A percentile compares a stretch with the other conserved stretches of the same genome.
phyloP scores from a whole-genome alignment of 2,888 invertebrate species.

The Xylophagus ater region DNA sequence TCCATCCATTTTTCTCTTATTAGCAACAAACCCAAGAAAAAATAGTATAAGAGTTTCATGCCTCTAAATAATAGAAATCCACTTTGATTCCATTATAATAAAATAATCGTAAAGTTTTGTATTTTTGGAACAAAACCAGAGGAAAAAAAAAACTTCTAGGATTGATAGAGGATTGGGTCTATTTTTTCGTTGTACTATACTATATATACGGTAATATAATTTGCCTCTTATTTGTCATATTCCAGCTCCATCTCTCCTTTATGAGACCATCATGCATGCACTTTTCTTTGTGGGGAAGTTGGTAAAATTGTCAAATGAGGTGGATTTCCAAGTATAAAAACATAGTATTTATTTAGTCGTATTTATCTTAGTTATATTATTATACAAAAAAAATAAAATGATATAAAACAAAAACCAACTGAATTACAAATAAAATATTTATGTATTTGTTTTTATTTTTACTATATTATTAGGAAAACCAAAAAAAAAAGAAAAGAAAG shows the following conservation, averaged over 20 bases:
- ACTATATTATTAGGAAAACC: slow-evolving; percentile 16
- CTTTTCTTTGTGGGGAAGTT: slow-evolving; percentile 5
- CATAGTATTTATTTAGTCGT: not conserved
- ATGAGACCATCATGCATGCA: slow-evolving; percentile 14
- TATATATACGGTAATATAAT: no score
- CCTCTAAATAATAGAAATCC: slow-evolving; percentile 15
- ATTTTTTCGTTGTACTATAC: no score
- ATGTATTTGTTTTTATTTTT: slow-evolving; percentile 17
- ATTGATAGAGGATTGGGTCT: no score
- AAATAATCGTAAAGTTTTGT: slow-evolving; percentile 18
- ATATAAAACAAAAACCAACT: slow-evolving; percentile 9
- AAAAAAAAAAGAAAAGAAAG: no score
- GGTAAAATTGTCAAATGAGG: not conserved
- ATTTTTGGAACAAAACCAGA: no score
- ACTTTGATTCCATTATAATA: slow-evolving; percentile 19
- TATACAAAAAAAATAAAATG: not conserved
- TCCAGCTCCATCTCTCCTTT: slow-evolving; percentile 4
- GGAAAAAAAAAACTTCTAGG: no score
- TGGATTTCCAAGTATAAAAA: no score
- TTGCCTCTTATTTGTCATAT: slow-evolving; percentile 9
- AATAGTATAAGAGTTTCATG: slow-evolving; percentile 17
- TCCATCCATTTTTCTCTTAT: no score
- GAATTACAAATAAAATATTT: slow-evolving; percentile 17
- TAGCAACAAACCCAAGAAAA: no score
- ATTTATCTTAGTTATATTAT: not conserved